A percentile compares a stretch with the other conserved stretches of the same genome.
phyloP scores from a whole-genome alignment of 2,797 vertebrate genomes.

The Vultur gryphus region DNA sequence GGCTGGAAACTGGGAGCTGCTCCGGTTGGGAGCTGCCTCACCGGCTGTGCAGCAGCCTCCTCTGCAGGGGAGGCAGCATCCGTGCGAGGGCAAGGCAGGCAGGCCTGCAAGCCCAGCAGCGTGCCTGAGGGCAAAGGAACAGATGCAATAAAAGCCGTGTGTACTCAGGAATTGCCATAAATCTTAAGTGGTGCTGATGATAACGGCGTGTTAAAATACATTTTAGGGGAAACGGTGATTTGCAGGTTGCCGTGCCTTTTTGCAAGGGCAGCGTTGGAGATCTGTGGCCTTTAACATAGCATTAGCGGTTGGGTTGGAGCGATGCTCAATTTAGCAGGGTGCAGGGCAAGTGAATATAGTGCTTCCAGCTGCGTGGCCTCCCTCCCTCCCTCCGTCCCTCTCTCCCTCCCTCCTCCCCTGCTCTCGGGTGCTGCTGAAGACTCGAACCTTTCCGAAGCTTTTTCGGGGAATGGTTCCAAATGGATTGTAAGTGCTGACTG shows the following conservation, averaged over 20 bases:
- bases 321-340: background rate
- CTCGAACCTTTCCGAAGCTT: background rate
- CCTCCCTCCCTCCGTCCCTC: background rate
- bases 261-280: background rate
- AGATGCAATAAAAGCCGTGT: background rate
- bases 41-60: background rate
- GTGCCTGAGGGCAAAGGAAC: rapidly evolving
- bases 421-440: background rate
- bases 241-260: background rate
- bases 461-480: background rate
- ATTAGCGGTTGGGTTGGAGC: background rate
- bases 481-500: too few relatives aligned
- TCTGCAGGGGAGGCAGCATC: too few relatives aligned
- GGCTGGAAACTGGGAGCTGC: background rate
- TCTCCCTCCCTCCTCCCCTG: background rate
- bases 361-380: background rate
- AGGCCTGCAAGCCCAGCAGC: rapidly evolving
- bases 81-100: background rate
- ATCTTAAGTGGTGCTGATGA: background rate
- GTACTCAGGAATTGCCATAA: background rate
- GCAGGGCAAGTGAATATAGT: background rate
- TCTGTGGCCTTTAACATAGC: background rate
- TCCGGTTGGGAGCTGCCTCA: background rate
- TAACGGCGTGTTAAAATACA: background rate
- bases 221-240: background rate